Evolutionary conservation across 2,797 vertebrate species (phyloP).

Genomic region (Muscicapa comitata): DNA sequence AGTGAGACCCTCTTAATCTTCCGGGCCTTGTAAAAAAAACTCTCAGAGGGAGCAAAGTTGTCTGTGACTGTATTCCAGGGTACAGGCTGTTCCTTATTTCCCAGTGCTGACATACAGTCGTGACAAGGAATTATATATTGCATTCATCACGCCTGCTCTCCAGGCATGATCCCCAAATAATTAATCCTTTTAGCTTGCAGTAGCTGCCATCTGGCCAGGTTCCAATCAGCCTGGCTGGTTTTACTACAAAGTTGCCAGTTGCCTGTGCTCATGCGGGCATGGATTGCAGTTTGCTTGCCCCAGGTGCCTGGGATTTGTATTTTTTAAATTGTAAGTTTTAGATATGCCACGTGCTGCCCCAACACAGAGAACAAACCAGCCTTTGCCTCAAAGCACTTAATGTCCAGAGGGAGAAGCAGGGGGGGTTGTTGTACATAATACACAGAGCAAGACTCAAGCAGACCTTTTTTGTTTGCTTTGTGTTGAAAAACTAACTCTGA

Average conservation of each 20-base stretch:
- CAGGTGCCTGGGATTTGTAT: not conserved
- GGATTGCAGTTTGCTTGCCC: conserved; percentile 6
- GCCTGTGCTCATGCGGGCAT: not conserved
- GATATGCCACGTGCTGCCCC: not conserved
- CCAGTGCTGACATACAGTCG: conserved; percentile 8
- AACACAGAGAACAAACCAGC: not conserved
- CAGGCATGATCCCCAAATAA: conserved; percentile 63
- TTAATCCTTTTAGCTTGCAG: conserved; percentile 63
- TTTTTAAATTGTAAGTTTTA: not conserved
- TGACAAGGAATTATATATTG: conserved; percentile 55
- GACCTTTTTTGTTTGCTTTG: not conserved
- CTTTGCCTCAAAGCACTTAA: not conserved
- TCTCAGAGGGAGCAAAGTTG: not conserved
- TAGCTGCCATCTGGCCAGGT: conserved; percentile 60
- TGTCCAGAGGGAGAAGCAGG: not conserved
- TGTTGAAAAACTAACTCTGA: not conserved
- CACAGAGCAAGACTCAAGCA: not conserved
- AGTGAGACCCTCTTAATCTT: not conserved
- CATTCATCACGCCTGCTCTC: conserved; percentile 53
- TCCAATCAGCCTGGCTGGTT: conserved; percentile 48
- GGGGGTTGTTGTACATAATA: not conserved
- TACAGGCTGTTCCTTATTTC: conserved; percentile 42
- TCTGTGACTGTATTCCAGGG: not conserved
- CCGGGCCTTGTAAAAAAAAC: not conserved
- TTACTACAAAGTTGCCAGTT: not conserved